phyloP scores from a whole-genome alignment of 2,797 vertebrate species.

The Bucorvus abyssinicus region DNA sequence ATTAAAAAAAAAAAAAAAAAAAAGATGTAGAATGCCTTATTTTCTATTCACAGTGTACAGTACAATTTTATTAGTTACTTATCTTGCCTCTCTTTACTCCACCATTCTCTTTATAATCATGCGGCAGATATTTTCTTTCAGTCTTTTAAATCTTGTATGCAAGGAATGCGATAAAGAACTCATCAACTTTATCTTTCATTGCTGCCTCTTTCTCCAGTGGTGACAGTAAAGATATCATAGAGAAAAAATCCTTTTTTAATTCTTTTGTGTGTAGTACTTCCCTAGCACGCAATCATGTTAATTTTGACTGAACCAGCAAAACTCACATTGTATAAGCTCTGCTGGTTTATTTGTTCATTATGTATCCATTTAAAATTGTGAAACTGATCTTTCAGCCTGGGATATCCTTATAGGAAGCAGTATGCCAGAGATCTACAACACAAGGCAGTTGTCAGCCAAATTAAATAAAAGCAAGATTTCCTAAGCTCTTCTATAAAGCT shows the following conservation, averaged over 20 bases:
- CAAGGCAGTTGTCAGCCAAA: conserved; percentile 64
- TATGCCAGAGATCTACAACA: conserved; percentile 59
- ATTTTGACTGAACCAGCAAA: conserved; percentile 10
- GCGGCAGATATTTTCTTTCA: background rate
- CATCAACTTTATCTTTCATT: background rate
- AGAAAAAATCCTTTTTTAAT: background rate
- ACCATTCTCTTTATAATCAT: background rate
- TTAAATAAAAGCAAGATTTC: conserved; percentile 65
- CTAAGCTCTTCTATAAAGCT: conserved; percentile 65
- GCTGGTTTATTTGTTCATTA: conserved; percentile 11
- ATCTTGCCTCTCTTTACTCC: background rate
- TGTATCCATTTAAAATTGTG: background rate
- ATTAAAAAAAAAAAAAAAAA: background rate
- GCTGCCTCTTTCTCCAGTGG: background rate
- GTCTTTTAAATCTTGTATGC: background rate
- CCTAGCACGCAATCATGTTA: background rate
- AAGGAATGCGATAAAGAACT: background rate
- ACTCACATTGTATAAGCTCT: background rate
- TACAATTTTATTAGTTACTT: conserved; percentile 10
- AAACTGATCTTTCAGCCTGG: conserved; percentile 50
- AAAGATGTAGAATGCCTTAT: background rate
- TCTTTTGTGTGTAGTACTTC: background rate
- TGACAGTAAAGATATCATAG: background rate
- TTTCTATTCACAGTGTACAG: background rate
- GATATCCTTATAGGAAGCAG: conserved; percentile 46